Evolutionary conservation across 2,797 vertebrate species (phyloP).

Genomic region (Takifugu ocellatus): DNA sequence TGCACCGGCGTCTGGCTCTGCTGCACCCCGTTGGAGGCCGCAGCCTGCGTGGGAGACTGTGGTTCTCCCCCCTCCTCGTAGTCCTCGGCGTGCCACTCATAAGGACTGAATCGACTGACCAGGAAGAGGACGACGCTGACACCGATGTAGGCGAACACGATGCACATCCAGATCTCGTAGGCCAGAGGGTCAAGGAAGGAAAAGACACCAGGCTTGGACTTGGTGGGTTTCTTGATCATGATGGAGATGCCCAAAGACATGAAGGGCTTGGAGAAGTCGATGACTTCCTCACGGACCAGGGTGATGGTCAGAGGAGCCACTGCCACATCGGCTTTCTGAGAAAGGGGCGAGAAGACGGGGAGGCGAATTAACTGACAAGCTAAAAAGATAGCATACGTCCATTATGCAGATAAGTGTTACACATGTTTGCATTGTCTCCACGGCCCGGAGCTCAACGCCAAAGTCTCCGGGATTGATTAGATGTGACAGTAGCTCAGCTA

Average conservation of each 20-base stretch:
- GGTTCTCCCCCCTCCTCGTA: conserved; percentile 88
- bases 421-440: neutral
- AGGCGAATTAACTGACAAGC: neutral
- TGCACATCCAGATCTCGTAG: conserved; percentile 99
- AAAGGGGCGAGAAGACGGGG: neutral
- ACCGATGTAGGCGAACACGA: conserved; percentile 98
- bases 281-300: conserved; percentile 95
- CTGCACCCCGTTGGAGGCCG: conserved; percentile 67
- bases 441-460: neutral
- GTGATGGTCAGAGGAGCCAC: conserved; percentile 98
- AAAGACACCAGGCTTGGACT: conserved; percentile 98
- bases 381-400: too few relatives aligned
- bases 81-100: conserved; percentile 97
- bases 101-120: conserved; percentile 98
- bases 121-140: conserved; percentile 98
- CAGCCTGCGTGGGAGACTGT: conserved; percentile 69
- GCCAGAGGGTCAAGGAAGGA: conserved; percentile 98
- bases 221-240: conserved; percentile 99
- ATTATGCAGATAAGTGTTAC: neutral
- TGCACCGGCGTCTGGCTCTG: conserved; percentile 60
- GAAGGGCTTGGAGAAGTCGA: conserved; percentile 99
- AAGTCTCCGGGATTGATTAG: too few relatives aligned
- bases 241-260: conserved; percentile 99
- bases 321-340: conserved; percentile 93
- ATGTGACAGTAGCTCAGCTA: neutral